Evolutionary conservation across 2,888 invertebrate genomes (phyloP).

Genomic region (Cheilosia vernalis): DNA sequence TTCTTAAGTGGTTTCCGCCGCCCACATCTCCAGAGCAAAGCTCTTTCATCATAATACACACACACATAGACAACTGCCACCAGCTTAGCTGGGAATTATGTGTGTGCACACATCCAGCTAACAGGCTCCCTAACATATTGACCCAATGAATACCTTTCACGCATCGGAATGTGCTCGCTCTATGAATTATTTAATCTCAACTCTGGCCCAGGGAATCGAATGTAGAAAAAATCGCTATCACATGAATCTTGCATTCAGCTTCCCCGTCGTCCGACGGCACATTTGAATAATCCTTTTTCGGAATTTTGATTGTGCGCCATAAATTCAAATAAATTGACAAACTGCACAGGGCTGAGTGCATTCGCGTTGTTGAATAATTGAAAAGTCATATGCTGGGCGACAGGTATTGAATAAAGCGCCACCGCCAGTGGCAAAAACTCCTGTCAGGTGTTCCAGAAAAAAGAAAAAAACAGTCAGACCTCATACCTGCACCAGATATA

Average conservation of each 20-base stretch:
- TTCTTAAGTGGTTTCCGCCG: constrained; percentile 82
- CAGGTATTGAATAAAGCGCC: constrained; percentile 69
- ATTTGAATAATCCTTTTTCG: constrained; percentile 75
- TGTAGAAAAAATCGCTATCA: constrained; percentile 29
- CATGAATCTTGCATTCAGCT: constrained; percentile 26
- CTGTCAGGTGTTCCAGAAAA: constrained; percentile 54
- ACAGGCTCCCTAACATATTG: constrained; percentile 67
- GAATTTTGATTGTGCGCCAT: constrained; percentile 75
- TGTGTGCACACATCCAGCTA: constrained; percentile 61
- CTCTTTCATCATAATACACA: constrained; percentile 43
- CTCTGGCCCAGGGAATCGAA: constrained; percentile 30
- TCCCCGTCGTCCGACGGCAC: neutral
- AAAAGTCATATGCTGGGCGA: constrained; percentile 73
- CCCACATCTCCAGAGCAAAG: constrained; percentile 13
- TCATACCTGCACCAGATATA: neutral
- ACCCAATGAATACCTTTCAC: constrained; percentile 74
- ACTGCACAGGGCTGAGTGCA: constrained; percentile 74
- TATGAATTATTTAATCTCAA: constrained; percentile 72
- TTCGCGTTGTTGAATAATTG: constrained; percentile 74
- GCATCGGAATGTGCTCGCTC: constrained; percentile 70
- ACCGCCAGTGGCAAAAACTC: constrained; percentile 26
- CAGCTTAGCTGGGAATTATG: constrained; percentile 66
- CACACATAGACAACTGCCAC: neutral
- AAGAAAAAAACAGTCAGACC: constrained; percentile 17
- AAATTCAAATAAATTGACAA: constrained; percentile 76